phyloP scores from a whole-genome alignment of 2,113 vertebrate species.

The Falco punctatus region DNA sequence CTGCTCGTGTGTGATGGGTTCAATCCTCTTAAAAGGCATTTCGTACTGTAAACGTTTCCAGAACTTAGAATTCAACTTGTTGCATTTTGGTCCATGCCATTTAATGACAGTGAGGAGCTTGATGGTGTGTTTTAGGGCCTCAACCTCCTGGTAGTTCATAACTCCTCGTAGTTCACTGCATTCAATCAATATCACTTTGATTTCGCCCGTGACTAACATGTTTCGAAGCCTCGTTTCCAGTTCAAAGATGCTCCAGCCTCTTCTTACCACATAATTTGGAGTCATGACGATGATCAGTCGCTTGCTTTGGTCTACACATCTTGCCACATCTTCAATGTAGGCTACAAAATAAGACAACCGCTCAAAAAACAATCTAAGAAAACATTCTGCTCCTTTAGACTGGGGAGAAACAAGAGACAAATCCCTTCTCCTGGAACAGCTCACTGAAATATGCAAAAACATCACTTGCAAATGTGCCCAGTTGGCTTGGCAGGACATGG shows the following conservation, averaged over 20 bases:
- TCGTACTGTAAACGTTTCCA: conserved; percentile 99
- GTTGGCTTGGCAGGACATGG: neutral
- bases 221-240: conserved; percentile 97
- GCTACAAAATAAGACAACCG: conserved; percentile 79
- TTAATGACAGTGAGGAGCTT: conserved; percentile 97
- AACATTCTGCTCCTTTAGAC: neutral
- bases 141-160: conserved; percentile 99
- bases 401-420: neutral
- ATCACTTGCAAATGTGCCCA: neutral
- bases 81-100: conserved; percentile 96
- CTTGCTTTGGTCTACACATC: conserved; percentile 98
- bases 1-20: conserved; percentile 92
- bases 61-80: conserved; percentile 98
- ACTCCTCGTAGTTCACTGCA: conserved; percentile 95
- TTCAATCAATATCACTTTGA: conserved; percentile 98
- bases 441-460: neutral
- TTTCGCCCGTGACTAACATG: conserved; percentile 95
- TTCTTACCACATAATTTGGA: conserved; percentile 95
- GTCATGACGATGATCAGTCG: conserved; percentile 98
- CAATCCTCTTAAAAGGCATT: conserved; percentile 97
- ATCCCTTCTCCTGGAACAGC: neutral
- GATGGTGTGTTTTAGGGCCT: conserved; percentile 97
- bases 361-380: conserved; percentile 31
- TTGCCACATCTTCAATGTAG: conserved; percentile 97
- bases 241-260: conserved; percentile 99